A percentile compares a stretch with the other conserved stretches of the same genome.
Evolutionary conservation across 1,140 invertebrate species (phyloP).

Genomic region (Lasioglossum albipes): DNA sequence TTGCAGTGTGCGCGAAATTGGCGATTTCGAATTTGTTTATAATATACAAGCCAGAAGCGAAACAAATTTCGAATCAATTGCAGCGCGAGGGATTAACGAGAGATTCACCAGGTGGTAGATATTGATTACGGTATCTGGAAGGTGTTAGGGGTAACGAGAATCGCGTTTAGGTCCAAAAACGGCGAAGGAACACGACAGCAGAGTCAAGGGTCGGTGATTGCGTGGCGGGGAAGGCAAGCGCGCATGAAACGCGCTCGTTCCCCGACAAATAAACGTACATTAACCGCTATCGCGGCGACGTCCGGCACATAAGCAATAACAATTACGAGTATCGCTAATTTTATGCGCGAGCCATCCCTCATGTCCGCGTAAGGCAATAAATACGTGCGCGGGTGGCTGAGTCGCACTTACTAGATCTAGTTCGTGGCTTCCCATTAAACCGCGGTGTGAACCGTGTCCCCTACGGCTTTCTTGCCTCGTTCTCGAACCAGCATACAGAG

Average conservation of each 20-base stretch:
- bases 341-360: conserved; percentile 72
- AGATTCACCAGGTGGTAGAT: too few relatives aligned
- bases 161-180: not conserved
- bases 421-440: conserved; percentile 63
- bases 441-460: conserved; percentile 63
- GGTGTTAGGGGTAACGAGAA: too few relatives aligned
- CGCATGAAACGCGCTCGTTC: conserved; percentile 45
- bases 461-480: conserved; percentile 12
- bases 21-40: too few relatives aligned
- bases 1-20: too few relatives aligned
- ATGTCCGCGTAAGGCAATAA: conserved; percentile 55
- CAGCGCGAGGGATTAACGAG: too few relatives aligned
- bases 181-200: not conserved
- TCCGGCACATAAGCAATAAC: conserved; percentile 73
- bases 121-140: too few relatives aligned
- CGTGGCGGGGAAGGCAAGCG: conserved; percentile 21
- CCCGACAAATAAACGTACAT: conserved; percentile 42
- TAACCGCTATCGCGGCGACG: conserved; percentile 41
- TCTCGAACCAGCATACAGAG: not conserved
- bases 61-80: too few relatives aligned
- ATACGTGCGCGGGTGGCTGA: conserved; percentile 51
- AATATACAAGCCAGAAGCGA: too few relatives aligned
- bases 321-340: conserved; percentile 77
- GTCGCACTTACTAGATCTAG: conserved; percentile 55
- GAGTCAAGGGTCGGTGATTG: conserved; percentile 15